Evolutionary conservation across 2,888 invertebrate genomes (phyloP).

Genomic region (Abrostola tripartita): DNA sequence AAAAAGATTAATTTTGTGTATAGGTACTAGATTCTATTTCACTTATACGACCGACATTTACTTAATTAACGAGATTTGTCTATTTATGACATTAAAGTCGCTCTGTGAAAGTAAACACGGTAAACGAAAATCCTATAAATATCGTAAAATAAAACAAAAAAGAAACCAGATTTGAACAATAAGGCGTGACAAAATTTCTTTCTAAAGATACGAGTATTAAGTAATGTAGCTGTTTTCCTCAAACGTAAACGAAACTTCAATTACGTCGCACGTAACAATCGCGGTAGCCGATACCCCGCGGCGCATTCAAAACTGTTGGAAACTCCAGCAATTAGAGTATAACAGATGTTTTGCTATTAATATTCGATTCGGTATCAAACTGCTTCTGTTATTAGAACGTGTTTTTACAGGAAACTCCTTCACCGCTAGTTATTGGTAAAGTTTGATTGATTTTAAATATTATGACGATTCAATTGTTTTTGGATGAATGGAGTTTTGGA

Average conservation of each 20-base stretch:
- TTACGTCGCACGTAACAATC: constrained; percentile 3
- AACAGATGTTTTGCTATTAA: constrained; percentile 51
- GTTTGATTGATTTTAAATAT: constrained; percentile 51
- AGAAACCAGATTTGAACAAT: too few relatives aligned
- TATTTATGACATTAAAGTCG: too few relatives aligned
- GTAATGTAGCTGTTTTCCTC: background rate
- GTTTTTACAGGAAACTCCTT: constrained; percentile 48
- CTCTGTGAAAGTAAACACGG: too few relatives aligned
- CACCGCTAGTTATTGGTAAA: constrained; percentile 46
- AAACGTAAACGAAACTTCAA: background rate
- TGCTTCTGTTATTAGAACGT: constrained; percentile 28
- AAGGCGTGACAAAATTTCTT: too few relatives aligned
- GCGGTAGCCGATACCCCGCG: constrained; percentile 27
- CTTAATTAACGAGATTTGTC: too few relatives aligned
- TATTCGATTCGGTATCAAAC: constrained; percentile 38
- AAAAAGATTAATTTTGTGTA: too few relatives aligned
- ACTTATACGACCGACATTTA: too few relatives aligned
- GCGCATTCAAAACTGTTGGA: constrained; percentile 19
- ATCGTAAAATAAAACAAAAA: too few relatives aligned
- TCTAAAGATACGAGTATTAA: background rate
- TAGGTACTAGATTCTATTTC: too few relatives aligned
- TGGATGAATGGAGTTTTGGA: background rate
- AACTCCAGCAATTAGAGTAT: constrained; percentile 45
- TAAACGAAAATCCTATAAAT: too few relatives aligned
- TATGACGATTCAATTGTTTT: background rate